phyloP scores from a whole-genome alignment of 2,113 vertebrate species.

The Tachysurus vachellii region DNA sequence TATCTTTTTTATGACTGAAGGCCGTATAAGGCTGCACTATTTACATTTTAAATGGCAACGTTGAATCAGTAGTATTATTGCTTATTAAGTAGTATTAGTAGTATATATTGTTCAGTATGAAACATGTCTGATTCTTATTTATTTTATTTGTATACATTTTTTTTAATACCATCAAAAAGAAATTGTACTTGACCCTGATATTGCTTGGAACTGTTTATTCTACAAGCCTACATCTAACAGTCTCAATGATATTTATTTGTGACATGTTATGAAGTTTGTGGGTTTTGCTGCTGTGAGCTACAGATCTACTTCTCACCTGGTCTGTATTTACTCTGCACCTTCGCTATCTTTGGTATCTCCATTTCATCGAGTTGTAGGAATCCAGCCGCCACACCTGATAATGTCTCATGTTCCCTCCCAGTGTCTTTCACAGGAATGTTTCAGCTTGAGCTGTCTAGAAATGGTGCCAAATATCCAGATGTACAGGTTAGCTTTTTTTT shows the following conservation, averaged over 20 bases:
- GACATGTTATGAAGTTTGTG: not conserved
- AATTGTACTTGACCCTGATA: constrained; percentile 35
- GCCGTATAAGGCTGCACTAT: not conserved
- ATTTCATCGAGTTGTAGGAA: not conserved
- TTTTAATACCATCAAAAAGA: not conserved
- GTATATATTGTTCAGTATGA: not conserved
- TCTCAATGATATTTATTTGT: not conserved
- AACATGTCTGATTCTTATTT: not conserved
- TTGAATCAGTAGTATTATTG: not conserved
- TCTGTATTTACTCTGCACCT: not conserved
- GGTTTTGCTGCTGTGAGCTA: not conserved
- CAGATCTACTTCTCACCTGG: not conserved
- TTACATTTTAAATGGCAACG: not conserved
- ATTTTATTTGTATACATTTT: not conserved
- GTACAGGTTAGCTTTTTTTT: not conserved
- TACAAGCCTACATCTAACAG: not conserved
- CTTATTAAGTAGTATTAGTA: too few relatives aligned
- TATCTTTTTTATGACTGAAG: not conserved
- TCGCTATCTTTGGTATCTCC: not conserved
- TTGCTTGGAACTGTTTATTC: constrained; percentile 31
- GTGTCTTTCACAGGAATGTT: not conserved
- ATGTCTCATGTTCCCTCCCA: not conserved
- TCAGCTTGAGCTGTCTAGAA: not conserved
- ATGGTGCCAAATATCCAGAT: not conserved
- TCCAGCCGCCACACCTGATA: not conserved